Base-by-base conservation (phyloP, 1,140 invertebrate species). In the Helicoverpa armigera region DNA sequence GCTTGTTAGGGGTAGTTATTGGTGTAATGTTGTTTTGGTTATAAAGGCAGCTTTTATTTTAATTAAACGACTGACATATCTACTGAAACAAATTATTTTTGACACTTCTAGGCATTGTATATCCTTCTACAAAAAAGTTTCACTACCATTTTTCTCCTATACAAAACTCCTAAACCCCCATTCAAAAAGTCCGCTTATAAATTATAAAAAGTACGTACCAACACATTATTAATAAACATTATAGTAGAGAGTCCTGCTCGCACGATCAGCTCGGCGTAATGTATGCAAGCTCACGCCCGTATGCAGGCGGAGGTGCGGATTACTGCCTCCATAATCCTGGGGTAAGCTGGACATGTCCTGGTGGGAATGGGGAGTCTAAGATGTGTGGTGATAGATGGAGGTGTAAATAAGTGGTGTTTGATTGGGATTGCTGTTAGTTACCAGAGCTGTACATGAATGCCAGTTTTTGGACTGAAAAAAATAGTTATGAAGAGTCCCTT, bases 211-310 rank as follows among this genome's bases (percentile, higher is more conserved):
- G 0, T 1, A 13, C 50, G 2, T n/a, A 13, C 69, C 53, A 51
- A 72, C 69, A 31, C 50, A 72, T 72, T 53, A 69, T 69, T 72
- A 72, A 54, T 72, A 72, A 72, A 72, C 48, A 72, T 72, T 18
- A 72, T 72, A 51, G 50, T 50, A 18, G n/a, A 54, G 69, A 51
- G 2, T 31, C 18, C 35, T 69, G 48, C 67, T 14, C 5, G 14
- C 69, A 72, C 69, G 69, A 73, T 73, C 51, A 43, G 53, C 53
- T 58, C 7, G 23, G 51, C 14, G 14, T 73, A 73, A 73, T 73
- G 70, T 73, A 73, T 73, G 70, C 70, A 31, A 35, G 53, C 13
- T 10, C 70, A 73, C 70, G 70, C 3, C 29, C 70, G 70, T 73
- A 35, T 58, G 70, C 65, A 69, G 43, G 65, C 65, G 50, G 43